These are phyloP conservation scores for Scopus umbretta DNA, from an alignment of 2,113 vertebrate species.

Conservation along the genomic window DNA sequence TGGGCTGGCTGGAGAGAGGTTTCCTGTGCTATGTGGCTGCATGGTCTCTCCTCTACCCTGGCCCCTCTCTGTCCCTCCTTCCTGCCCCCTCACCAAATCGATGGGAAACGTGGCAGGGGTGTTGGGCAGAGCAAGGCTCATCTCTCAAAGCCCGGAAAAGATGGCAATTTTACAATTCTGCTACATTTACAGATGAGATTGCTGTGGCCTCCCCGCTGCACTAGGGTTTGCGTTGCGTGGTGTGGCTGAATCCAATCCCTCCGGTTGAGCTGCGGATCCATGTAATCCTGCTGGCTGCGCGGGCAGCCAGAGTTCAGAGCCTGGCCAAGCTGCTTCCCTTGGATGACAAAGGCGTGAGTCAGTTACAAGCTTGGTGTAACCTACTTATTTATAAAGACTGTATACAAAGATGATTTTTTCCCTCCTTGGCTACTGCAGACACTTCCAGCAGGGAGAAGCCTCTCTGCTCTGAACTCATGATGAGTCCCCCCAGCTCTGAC, in stretches of 20 bases:
- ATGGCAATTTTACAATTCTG: not conserved
- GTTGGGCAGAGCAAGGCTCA: accelerated
- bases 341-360: not conserved
- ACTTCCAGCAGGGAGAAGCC: not conserved
- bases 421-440: not conserved
- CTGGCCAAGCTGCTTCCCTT: not conserved
- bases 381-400: not conserved
- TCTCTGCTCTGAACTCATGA: not conserved
- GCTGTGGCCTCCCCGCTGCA: not conserved
- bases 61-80: not conserved
- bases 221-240: not conserved
- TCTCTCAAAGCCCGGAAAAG: not conserved
- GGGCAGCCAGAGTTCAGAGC: not conserved
- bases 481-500: accelerated
- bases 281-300: not conserved
- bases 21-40: not conserved
- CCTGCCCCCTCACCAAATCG: not conserved
- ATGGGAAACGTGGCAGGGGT: not conserved
- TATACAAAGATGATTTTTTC: not conserved
- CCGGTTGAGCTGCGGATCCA: not conserved
- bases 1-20: not conserved
- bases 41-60: not conserved
- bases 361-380: not conserved
- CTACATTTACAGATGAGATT: not conserved
- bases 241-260: not conserved